Evolutionary conservation across 2,113 vertebrate genomes (phyloP), one percentile per base, ranked within the genome.

Genomic region (Sphyrna mokarran): DNA sequence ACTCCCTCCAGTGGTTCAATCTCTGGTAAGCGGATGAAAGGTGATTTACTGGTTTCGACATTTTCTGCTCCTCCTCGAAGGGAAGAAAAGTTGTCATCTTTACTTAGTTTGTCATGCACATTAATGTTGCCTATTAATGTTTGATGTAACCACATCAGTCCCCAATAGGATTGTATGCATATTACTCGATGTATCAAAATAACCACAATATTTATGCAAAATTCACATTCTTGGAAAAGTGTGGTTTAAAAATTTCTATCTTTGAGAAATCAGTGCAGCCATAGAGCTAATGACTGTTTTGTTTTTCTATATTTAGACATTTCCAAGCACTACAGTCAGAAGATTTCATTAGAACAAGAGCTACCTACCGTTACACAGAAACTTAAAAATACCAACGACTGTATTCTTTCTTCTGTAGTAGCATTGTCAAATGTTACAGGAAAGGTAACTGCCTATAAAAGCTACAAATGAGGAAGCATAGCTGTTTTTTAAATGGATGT

Each of bases 301-400:
- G 10, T 94, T 70, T 72, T 72, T 33, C 43, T 95, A 11, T 54
- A 20, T 26, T 63, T 97, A 99, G 99, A 99, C 96, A 98, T 99
- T 97, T 99, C 98, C 61, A 99, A 98, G 96, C 98, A 99, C 97
- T 99, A 99, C 97, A 99, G 97, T 97, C 98, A 99, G 96, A 99
- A 99, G 97, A 98, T 98, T 94, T 66, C 97, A 95, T 97, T 99
- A 96, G 99, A 99, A 96, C 98, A 98, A 96, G 98, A 99, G 63
- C 97, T 99, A 96, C 98, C 99, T 70, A 99, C 98, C n/a, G 97
- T 98, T 96, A 99, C 99, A 0, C 98, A 99, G 97, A 99, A 99
- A 96, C 98, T 99, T 40, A 96, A 98, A 95, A 99, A 98, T 96
- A 99, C 99, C 63, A 98, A 99, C 70, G 98, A 99, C 96, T 99